Evolutionary conservation across 2,888 invertebrate genomes (phyloP), one percentile per base, ranked within the genome.

Genomic region (Heliothis peltigera): DNA sequence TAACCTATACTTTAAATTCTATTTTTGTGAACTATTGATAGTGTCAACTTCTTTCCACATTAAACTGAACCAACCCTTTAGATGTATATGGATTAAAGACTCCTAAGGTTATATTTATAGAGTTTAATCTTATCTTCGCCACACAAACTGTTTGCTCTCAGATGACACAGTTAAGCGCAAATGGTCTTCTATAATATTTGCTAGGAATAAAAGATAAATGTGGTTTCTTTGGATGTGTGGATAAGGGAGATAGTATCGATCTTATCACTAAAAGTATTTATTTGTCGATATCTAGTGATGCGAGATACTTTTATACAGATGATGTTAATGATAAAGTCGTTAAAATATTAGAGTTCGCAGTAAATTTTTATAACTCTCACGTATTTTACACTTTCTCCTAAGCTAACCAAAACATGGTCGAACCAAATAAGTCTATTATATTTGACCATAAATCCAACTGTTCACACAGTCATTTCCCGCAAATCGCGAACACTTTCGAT

Each of bases 151-250:
- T 92, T 91, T 92, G 85, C 76, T 66, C 64, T 63, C 61, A 77
- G 79, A 83, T 85, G 83, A 80, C 81, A 75, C 59, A 73, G 75
- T 83, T 81, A 81, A 76, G 80, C 78, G 55, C 81, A 83, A 82
- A 87, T 83, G 86, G 84, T 80, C 71, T 84, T 77, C 78, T 80
- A 80, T 84, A 77, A 82, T 86, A 84, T 90, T 90, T 89, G 81
- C 80, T 43, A 71, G 69, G 77, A 64, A 63, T 64, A 12, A 62
- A 60, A 79, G 80, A 82, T 81, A 83, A 74, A 69, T 66, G 32
- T 53, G 39, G 64, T 77, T 64, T 52, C 60, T 70, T 65, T 56
- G 18, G 51, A 65, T 64, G 42, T 57, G 54, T 49, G 39, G 71
- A 70, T 76, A 77, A 39, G 48, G 42, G 19, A 62, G 52, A 72